A percentile compares a stretch with the other conserved stretches of the same genome.
phyloP scores from a whole-genome alignment of 2,888 invertebrate genomes.

The Mamestra brassicae region DNA sequence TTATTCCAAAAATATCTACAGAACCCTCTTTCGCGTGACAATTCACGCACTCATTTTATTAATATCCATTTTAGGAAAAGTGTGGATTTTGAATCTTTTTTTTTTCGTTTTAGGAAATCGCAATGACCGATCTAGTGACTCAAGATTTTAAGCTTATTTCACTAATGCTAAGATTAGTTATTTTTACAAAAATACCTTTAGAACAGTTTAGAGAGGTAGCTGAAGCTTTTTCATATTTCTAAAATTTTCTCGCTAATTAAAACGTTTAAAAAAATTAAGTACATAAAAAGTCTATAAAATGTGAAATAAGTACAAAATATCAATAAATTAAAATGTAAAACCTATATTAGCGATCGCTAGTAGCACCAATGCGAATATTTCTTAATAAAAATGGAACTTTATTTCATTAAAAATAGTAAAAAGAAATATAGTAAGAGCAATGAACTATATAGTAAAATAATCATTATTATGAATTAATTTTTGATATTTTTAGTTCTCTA shows the following conservation, averaged over 20 bases:
- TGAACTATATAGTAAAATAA: slow-evolving; percentile 1
- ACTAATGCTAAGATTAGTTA: slow-evolving; percentile 80
- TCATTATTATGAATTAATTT: background rate
- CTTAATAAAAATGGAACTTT: slow-evolving; percentile 68
- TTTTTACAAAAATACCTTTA: slow-evolving; percentile 88
- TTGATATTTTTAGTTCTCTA: background rate
- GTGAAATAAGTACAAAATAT: slow-evolving; percentile 69
- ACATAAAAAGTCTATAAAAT: slow-evolving; percentile 74
- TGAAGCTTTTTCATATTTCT: slow-evolving; percentile 79
- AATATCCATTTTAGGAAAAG: slow-evolving; percentile 76
- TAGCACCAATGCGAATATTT: slow-evolving; percentile 86
- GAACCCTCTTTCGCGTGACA: slow-evolving; percentile 36
- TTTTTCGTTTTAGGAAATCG: slow-evolving; percentile 77
- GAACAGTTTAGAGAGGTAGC: slow-evolving; percentile 87
- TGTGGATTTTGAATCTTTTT: slow-evolving; percentile 76
- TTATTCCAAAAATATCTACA: slow-evolving; percentile 49
- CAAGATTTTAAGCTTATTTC: slow-evolving; percentile 69
- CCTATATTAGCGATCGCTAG: slow-evolving; percentile 79
- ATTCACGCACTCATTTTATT: slow-evolving; percentile 53
- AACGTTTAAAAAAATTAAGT: slow-evolving; percentile 79
- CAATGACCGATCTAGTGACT: slow-evolving; percentile 75
- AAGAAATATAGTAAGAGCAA: slow-evolving; percentile 36
- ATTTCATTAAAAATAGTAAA: slow-evolving; percentile 53
- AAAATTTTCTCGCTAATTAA: slow-evolving; percentile 74
- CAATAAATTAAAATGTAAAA: slow-evolving; percentile 68